phyloP scores from a whole-genome alignment of 2,797 vertebrate genomes.

The Chlorospingus flavigularis region DNA sequence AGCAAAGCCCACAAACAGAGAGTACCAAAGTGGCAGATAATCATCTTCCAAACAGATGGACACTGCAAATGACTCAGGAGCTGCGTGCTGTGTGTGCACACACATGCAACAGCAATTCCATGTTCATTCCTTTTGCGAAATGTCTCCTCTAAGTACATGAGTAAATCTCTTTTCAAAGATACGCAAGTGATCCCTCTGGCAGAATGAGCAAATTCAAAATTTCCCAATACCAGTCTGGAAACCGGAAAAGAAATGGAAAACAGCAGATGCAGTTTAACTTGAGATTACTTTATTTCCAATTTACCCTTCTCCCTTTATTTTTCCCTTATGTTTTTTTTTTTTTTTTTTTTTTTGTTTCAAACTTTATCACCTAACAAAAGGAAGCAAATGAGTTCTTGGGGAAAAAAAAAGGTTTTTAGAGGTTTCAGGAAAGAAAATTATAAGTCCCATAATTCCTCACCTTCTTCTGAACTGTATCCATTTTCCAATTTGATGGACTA shows the following conservation, averaged over 20 bases:
- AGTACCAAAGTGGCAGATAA: neutral
- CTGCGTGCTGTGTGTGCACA: neutral
- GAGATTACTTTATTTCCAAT: neutral
- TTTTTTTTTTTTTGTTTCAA: conserved; percentile 34
- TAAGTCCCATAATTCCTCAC: neutral
- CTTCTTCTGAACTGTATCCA: neutral
- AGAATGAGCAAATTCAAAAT: neutral
- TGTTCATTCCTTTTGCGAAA: neutral
- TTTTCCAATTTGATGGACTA: neutral
- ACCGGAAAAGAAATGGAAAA: neutral
- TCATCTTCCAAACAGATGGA: neutral
- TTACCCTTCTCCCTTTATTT: neutral
- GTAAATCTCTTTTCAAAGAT: neutral
- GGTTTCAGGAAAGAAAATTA: neutral
- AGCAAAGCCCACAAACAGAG: neutral
- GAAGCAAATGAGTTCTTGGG: neutral
- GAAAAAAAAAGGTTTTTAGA: neutral
- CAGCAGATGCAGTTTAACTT: neutral
- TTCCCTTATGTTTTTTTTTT: conserved; percentile 1
- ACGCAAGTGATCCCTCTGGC: neutral
- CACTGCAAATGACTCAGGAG: neutral
- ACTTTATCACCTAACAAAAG: neutral
- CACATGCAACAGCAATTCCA: neutral
- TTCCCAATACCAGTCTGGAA: neutral
- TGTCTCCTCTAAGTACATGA: neutral